Conservation (phyloP, 2,797 vertebrate genomes). For the Rhinichthys osculus region DNA sequence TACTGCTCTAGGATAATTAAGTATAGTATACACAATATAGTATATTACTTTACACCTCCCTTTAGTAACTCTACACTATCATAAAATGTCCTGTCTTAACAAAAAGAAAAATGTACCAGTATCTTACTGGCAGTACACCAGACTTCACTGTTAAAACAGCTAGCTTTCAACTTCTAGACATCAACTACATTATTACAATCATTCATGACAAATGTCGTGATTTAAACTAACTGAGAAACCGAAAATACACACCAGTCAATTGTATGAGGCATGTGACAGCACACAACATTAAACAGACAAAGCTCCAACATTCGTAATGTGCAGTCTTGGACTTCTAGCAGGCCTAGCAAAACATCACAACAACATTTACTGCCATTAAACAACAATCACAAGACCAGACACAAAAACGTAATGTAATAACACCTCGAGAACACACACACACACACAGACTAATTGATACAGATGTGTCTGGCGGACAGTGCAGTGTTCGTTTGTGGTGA, state of each 20-base stretch:
- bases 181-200: neutral
- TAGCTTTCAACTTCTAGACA: neutral
- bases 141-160: neutral
- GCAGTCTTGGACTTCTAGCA: neutral
- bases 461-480: neutral
- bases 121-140: neutral
- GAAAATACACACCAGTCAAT: slow-evolving; percentile 10
- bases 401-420: slow-evolving; percentile 11
- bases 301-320: neutral
- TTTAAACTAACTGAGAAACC: neutral
- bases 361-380: slow-evolving; percentile 3
- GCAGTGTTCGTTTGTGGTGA: neutral
- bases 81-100: neutral
- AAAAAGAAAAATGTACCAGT: neutral
- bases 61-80: neutral
- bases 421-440: slow-evolving; percentile 4
- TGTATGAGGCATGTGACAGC: neutral
- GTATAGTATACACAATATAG: neutral
- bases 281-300: neutral
- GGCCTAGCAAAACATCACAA: neutral
- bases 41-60: neutral
- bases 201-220: neutral
- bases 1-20: neutral
- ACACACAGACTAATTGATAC: neutral
- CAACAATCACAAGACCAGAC: neutral